Percentiles rank a stretch among this genome's conserved stretches.
Conservation (phyloP, 1,140 invertebrate species). For the Pectinophora gossypiella region DNA sequence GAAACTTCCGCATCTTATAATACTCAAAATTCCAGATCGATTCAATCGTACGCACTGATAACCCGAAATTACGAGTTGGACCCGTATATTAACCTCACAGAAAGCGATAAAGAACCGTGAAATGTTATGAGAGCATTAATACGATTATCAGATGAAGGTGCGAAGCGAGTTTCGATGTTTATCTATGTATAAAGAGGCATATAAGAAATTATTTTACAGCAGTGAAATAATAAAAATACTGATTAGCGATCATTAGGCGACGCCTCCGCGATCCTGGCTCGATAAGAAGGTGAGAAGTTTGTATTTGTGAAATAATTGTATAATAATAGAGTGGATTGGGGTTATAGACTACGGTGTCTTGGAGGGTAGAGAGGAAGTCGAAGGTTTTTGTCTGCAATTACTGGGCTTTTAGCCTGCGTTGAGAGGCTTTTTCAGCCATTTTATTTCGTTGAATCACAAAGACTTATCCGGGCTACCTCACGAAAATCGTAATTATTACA, state of each 20-base stretch:
- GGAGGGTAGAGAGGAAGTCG: too few species aligned
- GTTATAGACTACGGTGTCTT: too few species aligned
- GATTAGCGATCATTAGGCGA: slow-evolving; percentile 69
- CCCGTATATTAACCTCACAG: slow-evolving; percentile 59
- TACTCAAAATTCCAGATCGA: slow-evolving; percentile 49
- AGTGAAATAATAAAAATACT: slow-evolving; percentile 73
- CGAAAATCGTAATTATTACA: too few species aligned
- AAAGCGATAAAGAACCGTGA: slow-evolving; percentile 71
- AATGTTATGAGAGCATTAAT: slow-evolving; percentile 71
- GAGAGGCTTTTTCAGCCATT: too few species aligned
- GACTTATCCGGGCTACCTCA: too few species aligned
- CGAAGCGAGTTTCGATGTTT: slow-evolving; percentile 73
- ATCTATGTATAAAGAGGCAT: slow-evolving; percentile 72
- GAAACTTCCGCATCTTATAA: slow-evolving; percentile 22
- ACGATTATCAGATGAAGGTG: slow-evolving; percentile 74
- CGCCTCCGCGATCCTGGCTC: slow-evolving; percentile 59
- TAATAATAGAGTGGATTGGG: too few species aligned
- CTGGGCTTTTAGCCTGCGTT: too few species aligned
- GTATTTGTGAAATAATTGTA: too few species aligned
- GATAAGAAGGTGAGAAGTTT: slow-evolving; percentile 53
- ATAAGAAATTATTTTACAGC: slow-evolving; percentile 72
- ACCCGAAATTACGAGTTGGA: slow-evolving; percentile 60
- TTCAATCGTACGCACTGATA: slow-evolving; percentile 65
- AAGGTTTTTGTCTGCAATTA: too few species aligned
- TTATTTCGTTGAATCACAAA: too few species aligned